Evolutionary conservation across 2,888 invertebrate genomes (phyloP).

Genomic region (Aelia acuminata): DNA sequence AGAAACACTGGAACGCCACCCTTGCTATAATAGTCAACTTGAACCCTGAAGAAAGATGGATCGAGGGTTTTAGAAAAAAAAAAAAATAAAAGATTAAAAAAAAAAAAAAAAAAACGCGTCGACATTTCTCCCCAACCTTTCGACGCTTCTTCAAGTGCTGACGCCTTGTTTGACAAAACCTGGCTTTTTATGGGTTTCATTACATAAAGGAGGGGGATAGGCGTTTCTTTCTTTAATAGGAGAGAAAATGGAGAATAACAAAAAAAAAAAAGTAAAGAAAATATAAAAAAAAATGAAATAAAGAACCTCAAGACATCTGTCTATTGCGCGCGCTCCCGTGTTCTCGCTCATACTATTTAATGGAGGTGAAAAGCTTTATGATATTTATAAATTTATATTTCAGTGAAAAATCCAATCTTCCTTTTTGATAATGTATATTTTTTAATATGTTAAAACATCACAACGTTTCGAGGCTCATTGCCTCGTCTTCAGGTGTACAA

Average conservation of each 20-base stretch:
- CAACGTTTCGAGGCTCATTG: too few relatives aligned
- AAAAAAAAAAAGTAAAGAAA: background rate
- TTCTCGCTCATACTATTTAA: background rate
- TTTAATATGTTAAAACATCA: too few relatives aligned
- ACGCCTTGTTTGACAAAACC: slow-evolving; percentile 57
- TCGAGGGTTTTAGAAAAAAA: slow-evolving; percentile 4
- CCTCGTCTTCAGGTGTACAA: too few relatives aligned
- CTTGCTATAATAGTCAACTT: slow-evolving; percentile 54
- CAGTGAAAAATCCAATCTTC: too few relatives aligned
- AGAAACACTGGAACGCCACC: slow-evolving; percentile 51
- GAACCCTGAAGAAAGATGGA: background rate
- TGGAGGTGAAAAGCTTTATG: background rate
- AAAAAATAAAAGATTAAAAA: background rate
- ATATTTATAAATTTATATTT: background rate
- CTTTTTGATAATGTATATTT: too few relatives aligned
- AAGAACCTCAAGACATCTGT: background rate
- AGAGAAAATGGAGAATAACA: background rate
- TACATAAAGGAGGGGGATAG: slow-evolving; percentile 42
- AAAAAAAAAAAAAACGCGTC: slow-evolving; percentile 2
- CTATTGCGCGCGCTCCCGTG: background rate
- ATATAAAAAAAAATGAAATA: background rate
- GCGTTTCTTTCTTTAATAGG: slow-evolving; percentile 19
- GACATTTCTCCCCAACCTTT: slow-evolving; percentile 51
- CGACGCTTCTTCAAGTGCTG: slow-evolving; percentile 39
- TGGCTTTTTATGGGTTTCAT: slow-evolving; percentile 51